A percentile compares a stretch with the other conserved stretches of the same genome.
Evolutionary conservation across 2,888 invertebrate species (phyloP).

Genomic region (Calameuta pallipes): DNA sequence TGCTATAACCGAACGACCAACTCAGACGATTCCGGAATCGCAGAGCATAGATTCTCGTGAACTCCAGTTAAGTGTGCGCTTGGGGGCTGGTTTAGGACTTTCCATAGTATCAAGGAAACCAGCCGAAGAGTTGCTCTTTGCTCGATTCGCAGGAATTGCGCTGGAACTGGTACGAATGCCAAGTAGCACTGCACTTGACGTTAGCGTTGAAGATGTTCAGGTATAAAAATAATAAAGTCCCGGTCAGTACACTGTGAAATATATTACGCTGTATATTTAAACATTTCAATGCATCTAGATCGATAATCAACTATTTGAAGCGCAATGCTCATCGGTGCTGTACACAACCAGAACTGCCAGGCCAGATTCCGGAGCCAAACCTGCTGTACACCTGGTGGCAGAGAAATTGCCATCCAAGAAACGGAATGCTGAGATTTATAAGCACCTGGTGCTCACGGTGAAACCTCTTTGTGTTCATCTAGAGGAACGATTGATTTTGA

Average conservation of each 20-base stretch:
- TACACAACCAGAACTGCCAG: constrained; percentile 74
- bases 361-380: constrained; percentile 69
- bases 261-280: background rate
- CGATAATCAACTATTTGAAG: constrained; percentile 80
- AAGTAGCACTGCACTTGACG: constrained; percentile 72
- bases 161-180: constrained; percentile 72
- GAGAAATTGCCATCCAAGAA: constrained; percentile 76
- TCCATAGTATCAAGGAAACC: constrained; percentile 82
- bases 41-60: constrained; percentile 64
- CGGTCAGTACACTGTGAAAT: constrained; percentile 62
- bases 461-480: constrained; percentile 87
- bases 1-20: constrained; percentile 67
- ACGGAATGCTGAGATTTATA: constrained; percentile 88
- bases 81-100: constrained; percentile 77
- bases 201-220: constrained; percentile 85
- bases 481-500: constrained; percentile 86
- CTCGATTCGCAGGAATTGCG: constrained; percentile 75
- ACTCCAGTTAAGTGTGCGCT: constrained; percentile 73
- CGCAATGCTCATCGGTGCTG: constrained; percentile 86
- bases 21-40: constrained; percentile 45
- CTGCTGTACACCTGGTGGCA: constrained; percentile 83
- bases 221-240: constrained; percentile 76
- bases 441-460: constrained; percentile 84
- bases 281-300: constrained; percentile 26
- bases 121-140: constrained; percentile 85